Conservation (phyloP, 2,797 vertebrate genomes). For the Muscicapa striata region DNA sequence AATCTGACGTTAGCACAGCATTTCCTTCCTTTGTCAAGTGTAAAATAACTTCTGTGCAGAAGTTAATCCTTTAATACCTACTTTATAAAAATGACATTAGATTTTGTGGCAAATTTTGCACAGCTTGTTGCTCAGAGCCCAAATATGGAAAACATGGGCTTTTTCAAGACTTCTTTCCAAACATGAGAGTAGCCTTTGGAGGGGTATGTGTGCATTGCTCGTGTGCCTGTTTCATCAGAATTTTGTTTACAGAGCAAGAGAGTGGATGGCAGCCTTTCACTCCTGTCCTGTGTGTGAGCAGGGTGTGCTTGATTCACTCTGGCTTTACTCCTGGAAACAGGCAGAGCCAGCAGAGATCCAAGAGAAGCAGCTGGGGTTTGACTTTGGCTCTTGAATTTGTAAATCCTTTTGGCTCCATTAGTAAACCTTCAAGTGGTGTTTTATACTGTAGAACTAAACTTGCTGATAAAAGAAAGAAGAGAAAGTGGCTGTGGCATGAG, state of each 20-base stretch:
- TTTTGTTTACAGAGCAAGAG: neutral
- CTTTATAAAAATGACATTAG: neutral
- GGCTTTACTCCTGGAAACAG: neutral
- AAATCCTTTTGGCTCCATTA: neutral
- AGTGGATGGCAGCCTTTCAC: neutral
- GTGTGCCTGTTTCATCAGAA: neutral
- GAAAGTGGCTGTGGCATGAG: neutral
- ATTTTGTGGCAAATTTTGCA: neutral
- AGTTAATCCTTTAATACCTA: neutral
- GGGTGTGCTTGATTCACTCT: neutral
- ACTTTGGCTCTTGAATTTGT: neutral
- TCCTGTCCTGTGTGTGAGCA: neutral
- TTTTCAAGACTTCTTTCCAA: neutral
- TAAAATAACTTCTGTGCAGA: neutral
- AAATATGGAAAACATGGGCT: neutral
- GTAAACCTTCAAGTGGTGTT: neutral
- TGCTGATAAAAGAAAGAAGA: neutral
- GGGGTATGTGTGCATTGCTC: neutral
- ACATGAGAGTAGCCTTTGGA: neutral
- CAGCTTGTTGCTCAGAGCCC: neutral
- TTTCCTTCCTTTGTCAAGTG: neutral
- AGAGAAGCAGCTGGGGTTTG: neutral
- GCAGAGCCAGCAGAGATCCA: neutral
- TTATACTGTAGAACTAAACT: neutral
- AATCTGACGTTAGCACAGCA: neutral